These are phyloP conservation scores for Dasypus novemcinctus DNA, from an alignment of 2,113 vertebrate genomes.

Conservation along the genomic window DNA sequence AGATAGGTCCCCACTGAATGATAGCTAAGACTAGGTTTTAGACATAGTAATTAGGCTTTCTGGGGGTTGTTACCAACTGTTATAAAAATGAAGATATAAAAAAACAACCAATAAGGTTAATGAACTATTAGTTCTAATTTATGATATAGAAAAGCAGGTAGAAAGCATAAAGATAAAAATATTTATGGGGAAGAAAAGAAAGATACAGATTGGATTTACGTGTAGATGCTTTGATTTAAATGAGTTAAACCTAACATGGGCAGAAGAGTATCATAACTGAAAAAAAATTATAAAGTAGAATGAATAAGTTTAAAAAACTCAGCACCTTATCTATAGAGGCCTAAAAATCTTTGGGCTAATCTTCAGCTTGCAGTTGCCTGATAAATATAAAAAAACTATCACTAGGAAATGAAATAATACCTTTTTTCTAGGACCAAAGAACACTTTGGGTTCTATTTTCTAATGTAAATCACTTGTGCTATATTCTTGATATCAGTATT, in stretches of 20 bases:
- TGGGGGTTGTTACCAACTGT: neutral
- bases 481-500: neutral
- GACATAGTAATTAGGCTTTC: neutral
- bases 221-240: conserved; percentile 10
- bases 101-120: conserved; percentile 26
- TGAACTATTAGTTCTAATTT: neutral
- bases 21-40: neutral
- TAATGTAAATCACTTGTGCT: neutral
- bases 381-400: neutral
- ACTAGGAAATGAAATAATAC: neutral
- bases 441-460: neutral
- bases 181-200: neutral
- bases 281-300: neutral
- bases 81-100: neutral
- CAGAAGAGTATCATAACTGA: conserved; percentile 2
- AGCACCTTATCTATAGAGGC: neutral
- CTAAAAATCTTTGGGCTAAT: conserved; percentile 25
- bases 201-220: neutral
- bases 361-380: neutral
- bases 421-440: neutral
- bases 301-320: neutral
- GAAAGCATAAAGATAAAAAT: neutral
- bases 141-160: neutral
- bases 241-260: neutral
- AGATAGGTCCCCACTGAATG: neutral